Evolutionary conservation across 2,797 vertebrate genomes (phyloP).

Genomic region (Prionace glauca): DNA sequence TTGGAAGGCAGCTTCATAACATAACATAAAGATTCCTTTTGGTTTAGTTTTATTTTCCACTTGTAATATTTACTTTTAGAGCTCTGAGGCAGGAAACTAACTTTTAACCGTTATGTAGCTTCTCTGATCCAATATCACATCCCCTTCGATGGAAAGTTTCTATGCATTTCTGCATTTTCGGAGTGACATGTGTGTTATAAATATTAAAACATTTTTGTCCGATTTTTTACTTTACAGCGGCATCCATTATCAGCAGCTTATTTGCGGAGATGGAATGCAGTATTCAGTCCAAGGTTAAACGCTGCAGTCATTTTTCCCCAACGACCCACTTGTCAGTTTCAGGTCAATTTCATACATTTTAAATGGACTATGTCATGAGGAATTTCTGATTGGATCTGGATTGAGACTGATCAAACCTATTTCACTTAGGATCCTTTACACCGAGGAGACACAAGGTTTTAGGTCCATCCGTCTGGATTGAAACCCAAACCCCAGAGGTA

Average conservation of each 20-base stretch:
- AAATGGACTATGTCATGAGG: constrained; percentile 30
- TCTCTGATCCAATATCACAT: neutral
- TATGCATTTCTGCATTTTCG: neutral
- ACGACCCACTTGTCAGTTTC: constrained; percentile 35
- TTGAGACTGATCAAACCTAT: constrained; percentile 38
- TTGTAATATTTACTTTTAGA: neutral
- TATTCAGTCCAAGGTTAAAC: constrained; percentile 26
- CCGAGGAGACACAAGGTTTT: neutral
- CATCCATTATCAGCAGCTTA: constrained; percentile 33
- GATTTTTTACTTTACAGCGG: constrained; percentile 9
- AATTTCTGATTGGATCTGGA: constrained; percentile 37
- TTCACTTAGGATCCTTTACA: constrained; percentile 28
- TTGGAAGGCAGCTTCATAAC: neutral
- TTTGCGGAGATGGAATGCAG: neutral
- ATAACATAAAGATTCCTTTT: neutral
- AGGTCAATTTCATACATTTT: constrained; percentile 39
- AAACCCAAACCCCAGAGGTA: neutral
- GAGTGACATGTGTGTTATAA: constrained; percentile 1
- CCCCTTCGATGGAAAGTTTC: neutral
- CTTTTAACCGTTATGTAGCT: neutral
- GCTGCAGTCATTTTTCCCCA: constrained; percentile 31
- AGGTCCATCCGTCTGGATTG: constrained; percentile 1
- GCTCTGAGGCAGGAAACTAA: neutral
- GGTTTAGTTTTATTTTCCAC: too few species aligned
- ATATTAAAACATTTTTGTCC: constrained; percentile 29